Evolutionary conservation across 2,888 invertebrate genomes (phyloP).

Genomic region (Incurvaria masculella): DNA sequence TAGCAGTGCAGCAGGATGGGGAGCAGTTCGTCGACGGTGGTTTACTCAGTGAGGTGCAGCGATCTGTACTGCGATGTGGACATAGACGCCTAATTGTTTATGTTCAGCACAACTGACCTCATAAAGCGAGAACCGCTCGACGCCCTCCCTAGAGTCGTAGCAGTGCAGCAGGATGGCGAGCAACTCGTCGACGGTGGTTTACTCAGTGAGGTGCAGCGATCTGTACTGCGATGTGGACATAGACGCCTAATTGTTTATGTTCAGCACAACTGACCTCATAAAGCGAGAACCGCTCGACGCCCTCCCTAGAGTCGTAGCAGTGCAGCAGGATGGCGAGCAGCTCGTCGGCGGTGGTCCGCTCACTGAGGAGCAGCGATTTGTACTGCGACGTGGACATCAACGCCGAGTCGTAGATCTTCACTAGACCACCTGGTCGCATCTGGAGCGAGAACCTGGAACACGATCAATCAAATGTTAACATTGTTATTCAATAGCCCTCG

Average conservation of each 20-base stretch:
- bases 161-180: conserved; percentile 80
- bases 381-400: conserved; percentile 90
- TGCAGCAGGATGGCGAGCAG: conserved; percentile 78
- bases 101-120: conserved; percentile 57
- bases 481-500: neutral
- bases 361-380: conserved; percentile 86
- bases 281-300: conserved; percentile 81
- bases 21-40: conserved; percentile 84
- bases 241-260: conserved; percentile 63
- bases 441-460: conserved; percentile 77
- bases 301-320: conserved; percentile 80
- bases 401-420: conserved; percentile 89
- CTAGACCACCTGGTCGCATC: conserved; percentile 85
- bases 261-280: conserved; percentile 65
- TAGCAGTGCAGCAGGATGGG: conserved; percentile 82
- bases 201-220: conserved; percentile 83
- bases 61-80: conserved; percentile 92
- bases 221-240: conserved; percentile 93
- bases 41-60: conserved; percentile 82
- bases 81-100: conserved; percentile 72
- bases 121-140: conserved; percentile 84
- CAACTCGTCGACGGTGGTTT: conserved; percentile 86
- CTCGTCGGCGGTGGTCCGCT: conserved; percentile 86
- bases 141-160: conserved; percentile 78
- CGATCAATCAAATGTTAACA: conserved; percentile 7